These are phyloP conservation scores for Agrotis clavis DNA, from an alignment of 2,888 invertebrate genomes.

Conservation along the genomic window DNA sequence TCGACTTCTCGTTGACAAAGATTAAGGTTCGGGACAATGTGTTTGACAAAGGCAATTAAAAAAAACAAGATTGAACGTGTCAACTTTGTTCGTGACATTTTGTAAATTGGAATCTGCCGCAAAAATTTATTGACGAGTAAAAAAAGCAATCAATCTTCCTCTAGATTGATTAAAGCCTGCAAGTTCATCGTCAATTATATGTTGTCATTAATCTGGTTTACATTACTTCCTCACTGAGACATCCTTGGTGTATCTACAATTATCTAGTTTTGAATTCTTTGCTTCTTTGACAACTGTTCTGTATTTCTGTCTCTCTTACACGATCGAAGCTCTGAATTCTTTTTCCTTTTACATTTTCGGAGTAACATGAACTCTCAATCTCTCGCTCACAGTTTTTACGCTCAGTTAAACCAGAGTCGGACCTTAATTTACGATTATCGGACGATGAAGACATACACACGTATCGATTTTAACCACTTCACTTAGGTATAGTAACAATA, in stretches of 20 bases:
- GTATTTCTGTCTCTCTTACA: slow-evolving; percentile 75
- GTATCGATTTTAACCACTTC: slow-evolving; percentile 76
- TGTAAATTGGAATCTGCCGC: slow-evolving; percentile 78
- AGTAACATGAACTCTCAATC: slow-evolving; percentile 89
- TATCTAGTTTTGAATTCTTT: slow-evolving; percentile 62
- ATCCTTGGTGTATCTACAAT: slow-evolving; percentile 53
- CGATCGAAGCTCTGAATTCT: slow-evolving; percentile 67
- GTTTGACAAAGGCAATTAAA: slow-evolving; percentile 77
- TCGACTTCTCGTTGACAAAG: slow-evolving; percentile 82
- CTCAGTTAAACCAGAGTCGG: slow-evolving; percentile 84
- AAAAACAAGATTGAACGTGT: slow-evolving; percentile 74
- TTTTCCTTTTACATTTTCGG: slow-evolving; percentile 81
- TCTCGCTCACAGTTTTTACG: slow-evolving; percentile 87
- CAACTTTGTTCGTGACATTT: slow-evolving; percentile 79
- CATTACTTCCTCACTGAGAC: slow-evolving; percentile 67
- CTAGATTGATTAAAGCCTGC: slow-evolving; percentile 67
- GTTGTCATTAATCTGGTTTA: slow-evolving; percentile 63
- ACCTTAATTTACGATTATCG: slow-evolving; percentile 88
- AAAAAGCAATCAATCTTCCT: slow-evolving; percentile 74
- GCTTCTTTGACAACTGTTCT: slow-evolving; percentile 73
- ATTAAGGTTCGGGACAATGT: slow-evolving; percentile 76
- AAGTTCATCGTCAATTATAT: slow-evolving; percentile 63
- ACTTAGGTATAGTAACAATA: slow-evolving; percentile 51
- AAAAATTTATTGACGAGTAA: slow-evolving; percentile 69
- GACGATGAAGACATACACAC: slow-evolving; percentile 84